These are phyloP conservation scores for Neoaliturus tenellus DNA, from an alignment of 2,888 invertebrate species.

Conservation along the genomic window DNA sequence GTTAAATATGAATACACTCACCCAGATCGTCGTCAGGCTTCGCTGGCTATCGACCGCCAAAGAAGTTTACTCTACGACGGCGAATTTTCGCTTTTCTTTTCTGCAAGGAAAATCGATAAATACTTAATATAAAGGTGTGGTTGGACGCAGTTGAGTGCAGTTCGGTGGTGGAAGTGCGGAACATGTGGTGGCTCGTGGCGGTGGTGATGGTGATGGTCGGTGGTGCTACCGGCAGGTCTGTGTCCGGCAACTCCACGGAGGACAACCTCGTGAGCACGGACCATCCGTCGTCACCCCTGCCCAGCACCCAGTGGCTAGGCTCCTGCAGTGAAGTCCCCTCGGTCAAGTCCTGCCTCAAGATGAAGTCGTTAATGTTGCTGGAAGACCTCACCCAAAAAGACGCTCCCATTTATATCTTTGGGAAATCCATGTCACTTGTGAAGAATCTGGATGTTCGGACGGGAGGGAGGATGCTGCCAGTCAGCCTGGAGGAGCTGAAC, in stretches of 20 bases:
- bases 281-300: neutral
- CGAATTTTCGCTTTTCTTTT: slow-evolving; percentile 47
- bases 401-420: slow-evolving; percentile 53
- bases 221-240: neutral
- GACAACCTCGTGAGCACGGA: neutral
- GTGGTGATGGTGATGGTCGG: neutral
- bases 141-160: neutral
- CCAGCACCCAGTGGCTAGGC: neutral
- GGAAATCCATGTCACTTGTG: slow-evolving; percentile 57
- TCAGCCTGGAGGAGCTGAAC: slow-evolving; percentile 22
- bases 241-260: neutral
- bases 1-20: slow-evolving; percentile 41
- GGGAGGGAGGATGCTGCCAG: slow-evolving; percentile 2
- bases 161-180: slow-evolving; percentile 8
- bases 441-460: slow-evolving; percentile 25
- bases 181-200: slow-evolving; percentile 23
- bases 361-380: slow-evolving; percentile 57
- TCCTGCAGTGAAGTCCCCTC: slow-evolving; percentile 10
- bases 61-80: neutral
- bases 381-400: slow-evolving; percentile 55
- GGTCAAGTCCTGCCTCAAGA: slow-evolving; percentile 56
- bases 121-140: slow-evolving; percentile 29
- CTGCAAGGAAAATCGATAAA: slow-evolving; percentile 1
- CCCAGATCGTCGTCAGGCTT: slow-evolving; percentile 37
- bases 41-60: neutral